Evolutionary conservation across 2,797 vertebrate genomes (phyloP), one percentile per base, ranked within the genome.

Genomic region (Parambassis ranga): DNA sequence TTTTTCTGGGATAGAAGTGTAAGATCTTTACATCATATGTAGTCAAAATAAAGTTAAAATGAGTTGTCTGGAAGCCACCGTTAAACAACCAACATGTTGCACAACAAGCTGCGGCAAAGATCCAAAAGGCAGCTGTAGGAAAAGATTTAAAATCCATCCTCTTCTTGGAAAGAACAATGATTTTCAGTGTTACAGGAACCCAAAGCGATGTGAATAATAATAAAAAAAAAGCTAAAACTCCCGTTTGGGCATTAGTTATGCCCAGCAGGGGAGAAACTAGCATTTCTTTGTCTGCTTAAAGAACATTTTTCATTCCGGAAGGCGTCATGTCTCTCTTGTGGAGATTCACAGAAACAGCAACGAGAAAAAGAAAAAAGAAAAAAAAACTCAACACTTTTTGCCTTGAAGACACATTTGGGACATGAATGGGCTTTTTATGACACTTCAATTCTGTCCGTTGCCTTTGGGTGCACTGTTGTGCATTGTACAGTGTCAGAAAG

Each of bases 381-480:
- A 70, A 71, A 67, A 72, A 78, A 52, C 53, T 55, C 62, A 71
- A 62, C 74, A 74, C 72, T 65, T 81, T 73, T 65, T 66, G 66
- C 76, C 64, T 81, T 78, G 73, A 87, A 87, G 77, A 88, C 80
- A 59, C 75, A 55, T 84, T 69, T 64, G 86, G 82, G 86, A 90
- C 80, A 64, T 35, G 52, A 83, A 87, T 79, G 71, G 65, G 73
- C 51, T 75, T 91, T 89, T 91, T 87, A 91, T 87, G 79, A 84
- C 80, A 77, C 77, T 88, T 85, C 61, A 84, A 69, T 88, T 85
- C 77, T 77, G 75, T 49, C 78, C 74, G 63, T 64, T 80, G 77
- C 83, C 79, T 56, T 66, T 61, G 75, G 78, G 81, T 72, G 62
- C 36, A 18, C 52, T 49, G 74, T 82, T 75, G 56, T 75, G 62